Percentiles rank a stretch among this genome's conserved stretches.
These are phyloP conservation scores for Neomorphus geoffroyi DNA, from an alignment of 2,797 vertebrate genomes.

Conservation along the genomic window DNA sequence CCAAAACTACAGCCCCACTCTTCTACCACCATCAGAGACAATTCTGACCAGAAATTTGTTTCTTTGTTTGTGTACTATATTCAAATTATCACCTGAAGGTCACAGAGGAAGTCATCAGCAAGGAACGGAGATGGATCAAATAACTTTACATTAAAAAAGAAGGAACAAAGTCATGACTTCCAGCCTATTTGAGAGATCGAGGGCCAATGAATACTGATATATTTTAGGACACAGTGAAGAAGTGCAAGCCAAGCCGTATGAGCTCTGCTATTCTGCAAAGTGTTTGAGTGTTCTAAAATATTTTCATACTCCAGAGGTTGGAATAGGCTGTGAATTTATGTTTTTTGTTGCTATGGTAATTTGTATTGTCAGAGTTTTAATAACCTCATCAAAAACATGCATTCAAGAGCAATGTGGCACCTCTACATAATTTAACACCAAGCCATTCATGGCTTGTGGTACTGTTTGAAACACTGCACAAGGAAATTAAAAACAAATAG, in stretches of 20 bases:
- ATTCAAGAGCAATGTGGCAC: slow-evolving; percentile 19
- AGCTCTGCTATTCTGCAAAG: background rate
- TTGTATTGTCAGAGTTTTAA: slow-evolving; percentile 63
- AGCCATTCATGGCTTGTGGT: slow-evolving; percentile 9
- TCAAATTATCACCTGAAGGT: background rate
- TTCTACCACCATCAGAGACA: background rate
- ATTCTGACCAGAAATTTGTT: background rate
- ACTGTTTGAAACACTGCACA: slow-evolving; percentile 16
- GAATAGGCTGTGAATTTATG: slow-evolving; percentile 48
- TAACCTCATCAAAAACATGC: slow-evolving; percentile 58
- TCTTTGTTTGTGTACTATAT: background rate
- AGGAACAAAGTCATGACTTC: background rate
- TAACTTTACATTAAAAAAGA: background rate
- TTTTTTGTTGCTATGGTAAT: slow-evolving; percentile 51
- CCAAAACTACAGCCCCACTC: background rate
- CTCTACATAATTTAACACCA: slow-evolving; percentile 22
- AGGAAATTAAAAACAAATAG: slow-evolving; percentile 67
- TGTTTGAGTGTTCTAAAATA: background rate
- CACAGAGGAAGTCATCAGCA: background rate
- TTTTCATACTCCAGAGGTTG: background rate
- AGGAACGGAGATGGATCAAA: background rate
- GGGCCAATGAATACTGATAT: background rate
- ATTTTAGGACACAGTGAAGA: background rate
- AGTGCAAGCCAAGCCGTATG: background rate
- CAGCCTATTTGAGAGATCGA: background rate